phyloP scores from a whole-genome alignment of 2,113 vertebrate genomes.

The Symphodus melops region DNA sequence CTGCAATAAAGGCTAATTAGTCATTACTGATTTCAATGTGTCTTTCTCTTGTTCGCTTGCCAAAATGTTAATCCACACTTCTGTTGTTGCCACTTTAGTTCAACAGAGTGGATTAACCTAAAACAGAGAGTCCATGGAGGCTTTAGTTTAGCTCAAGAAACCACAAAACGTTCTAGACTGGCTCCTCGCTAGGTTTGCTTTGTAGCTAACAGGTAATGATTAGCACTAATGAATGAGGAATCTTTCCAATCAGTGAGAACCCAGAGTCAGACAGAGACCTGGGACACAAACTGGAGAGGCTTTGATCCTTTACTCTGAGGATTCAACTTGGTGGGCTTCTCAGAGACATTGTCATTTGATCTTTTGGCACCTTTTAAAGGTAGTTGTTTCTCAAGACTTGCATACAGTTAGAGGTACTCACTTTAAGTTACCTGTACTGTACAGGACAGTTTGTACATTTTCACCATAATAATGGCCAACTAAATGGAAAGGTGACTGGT shows the following conservation, averaged over 20 bases:
- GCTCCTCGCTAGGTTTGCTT: conserved; percentile 45
- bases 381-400: neutral
- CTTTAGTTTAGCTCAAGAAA: conserved; percentile 51
- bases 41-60: conserved; percentile 23
- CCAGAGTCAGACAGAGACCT: conserved; percentile 38
- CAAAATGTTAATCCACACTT: conserved; percentile 39
- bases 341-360: neutral
- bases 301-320: neutral
- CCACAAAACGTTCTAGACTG: conserved; percentile 34
- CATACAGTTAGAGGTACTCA: neutral
- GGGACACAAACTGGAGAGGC: conserved; percentile 23
- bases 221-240: conserved; percentile 73
- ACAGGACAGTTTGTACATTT: too few species aligned
- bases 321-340: neutral
- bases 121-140: conserved; percentile 32
- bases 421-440: too few species aligned
- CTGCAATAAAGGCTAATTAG: conserved; percentile 38
- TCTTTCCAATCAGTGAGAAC: conserved; percentile 63
- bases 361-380: neutral
- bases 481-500: too few species aligned
- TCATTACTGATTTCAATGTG: conserved; percentile 22
- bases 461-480: too few species aligned
- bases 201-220: conserved; percentile 73
- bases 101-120: conserved; percentile 42
- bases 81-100: conserved; percentile 13